Conservation (phyloP, 2,113 vertebrate species). For the Oreochromis spilurus region DNA sequence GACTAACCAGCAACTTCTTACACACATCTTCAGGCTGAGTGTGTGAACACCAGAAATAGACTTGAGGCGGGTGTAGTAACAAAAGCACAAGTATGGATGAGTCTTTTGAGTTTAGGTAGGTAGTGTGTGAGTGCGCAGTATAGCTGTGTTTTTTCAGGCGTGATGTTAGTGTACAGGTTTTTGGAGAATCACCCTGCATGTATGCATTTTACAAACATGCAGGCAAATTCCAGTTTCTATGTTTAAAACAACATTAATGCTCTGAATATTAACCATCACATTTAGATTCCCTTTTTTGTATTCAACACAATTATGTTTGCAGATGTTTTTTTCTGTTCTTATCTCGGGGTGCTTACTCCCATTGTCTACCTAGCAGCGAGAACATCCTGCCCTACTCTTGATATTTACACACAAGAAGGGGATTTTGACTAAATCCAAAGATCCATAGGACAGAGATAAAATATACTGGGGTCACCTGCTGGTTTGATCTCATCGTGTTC, state of each 20-base stretch:
- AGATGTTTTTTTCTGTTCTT: not conserved
- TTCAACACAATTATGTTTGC: not conserved
- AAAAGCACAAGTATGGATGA: not conserved
- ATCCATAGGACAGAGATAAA: not conserved
- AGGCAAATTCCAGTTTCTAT: not conserved
- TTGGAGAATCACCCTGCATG: not conserved
- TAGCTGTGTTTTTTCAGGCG: not conserved
- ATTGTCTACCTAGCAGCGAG: not conserved
- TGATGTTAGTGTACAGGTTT: not conserved
- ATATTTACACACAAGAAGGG: slow-evolving; percentile 14
- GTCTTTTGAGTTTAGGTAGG: not conserved
- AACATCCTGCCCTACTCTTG: not conserved
- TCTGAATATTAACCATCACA: not conserved
- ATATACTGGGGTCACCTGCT: not conserved
- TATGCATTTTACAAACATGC: not conserved
- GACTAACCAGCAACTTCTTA: slow-evolving; percentile 36
- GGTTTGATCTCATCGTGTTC: not conserved
- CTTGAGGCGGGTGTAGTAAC: slow-evolving; percentile 22
- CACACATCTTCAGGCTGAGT: slow-evolving; percentile 43
- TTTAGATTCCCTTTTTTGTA: not conserved
- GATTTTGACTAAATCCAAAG: not conserved
- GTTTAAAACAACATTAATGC: not conserved
- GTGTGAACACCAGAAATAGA: slow-evolving; percentile 33
- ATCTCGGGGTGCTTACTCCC: not conserved
- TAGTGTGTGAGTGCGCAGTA: not conserved